A percentile compares a stretch with the other conserved stretches of the same genome.
These are phyloP conservation scores for Alosa sapidissima DNA, from an alignment of 2,797 vertebrate species.

Conservation along the genomic window DNA sequence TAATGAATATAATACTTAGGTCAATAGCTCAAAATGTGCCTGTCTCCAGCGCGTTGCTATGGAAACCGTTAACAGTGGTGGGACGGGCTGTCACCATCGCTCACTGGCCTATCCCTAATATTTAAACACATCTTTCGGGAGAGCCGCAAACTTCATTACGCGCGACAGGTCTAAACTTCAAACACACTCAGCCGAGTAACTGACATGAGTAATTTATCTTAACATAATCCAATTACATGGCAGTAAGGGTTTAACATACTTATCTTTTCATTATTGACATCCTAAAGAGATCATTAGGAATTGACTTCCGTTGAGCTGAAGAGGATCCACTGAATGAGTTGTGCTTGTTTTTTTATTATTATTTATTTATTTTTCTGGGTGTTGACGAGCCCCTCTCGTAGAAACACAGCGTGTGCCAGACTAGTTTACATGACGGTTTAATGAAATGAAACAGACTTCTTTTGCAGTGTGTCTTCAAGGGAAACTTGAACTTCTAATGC, in stretches of 20 bases:
- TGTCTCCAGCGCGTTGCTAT: constrained; percentile 55
- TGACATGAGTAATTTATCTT: constrained; percentile 65
- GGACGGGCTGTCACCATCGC: constrained; percentile 56
- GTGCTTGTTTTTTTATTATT: neutral
- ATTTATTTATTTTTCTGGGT: neutral
- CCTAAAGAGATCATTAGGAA: constrained; percentile 55
- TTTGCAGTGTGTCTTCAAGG: neutral
- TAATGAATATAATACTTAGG: constrained; percentile 59
- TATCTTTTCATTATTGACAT: constrained; percentile 60
- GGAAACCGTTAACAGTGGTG: constrained; percentile 62
- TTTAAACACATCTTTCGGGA: constrained; percentile 70
- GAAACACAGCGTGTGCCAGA: neutral
- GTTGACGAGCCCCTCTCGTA: neutral
- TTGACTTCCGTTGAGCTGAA: constrained; percentile 38
- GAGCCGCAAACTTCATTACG: constrained; percentile 60
- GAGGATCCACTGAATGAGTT: constrained; percentile 19
- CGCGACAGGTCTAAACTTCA: constrained; percentile 63
- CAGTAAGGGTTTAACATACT: constrained; percentile 62
- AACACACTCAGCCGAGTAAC: constrained; percentile 61
- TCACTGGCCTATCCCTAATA: constrained; percentile 64
- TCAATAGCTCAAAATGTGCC: constrained; percentile 62
- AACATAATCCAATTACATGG: constrained; percentile 66
- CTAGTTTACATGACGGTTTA: neutral
- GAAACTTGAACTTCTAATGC: neutral
- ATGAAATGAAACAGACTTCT: neutral